These are phyloP conservation scores for Graphium colonna DNA, from an alignment of 2,888 invertebrate genomes.

Conservation along the genomic window DNA sequence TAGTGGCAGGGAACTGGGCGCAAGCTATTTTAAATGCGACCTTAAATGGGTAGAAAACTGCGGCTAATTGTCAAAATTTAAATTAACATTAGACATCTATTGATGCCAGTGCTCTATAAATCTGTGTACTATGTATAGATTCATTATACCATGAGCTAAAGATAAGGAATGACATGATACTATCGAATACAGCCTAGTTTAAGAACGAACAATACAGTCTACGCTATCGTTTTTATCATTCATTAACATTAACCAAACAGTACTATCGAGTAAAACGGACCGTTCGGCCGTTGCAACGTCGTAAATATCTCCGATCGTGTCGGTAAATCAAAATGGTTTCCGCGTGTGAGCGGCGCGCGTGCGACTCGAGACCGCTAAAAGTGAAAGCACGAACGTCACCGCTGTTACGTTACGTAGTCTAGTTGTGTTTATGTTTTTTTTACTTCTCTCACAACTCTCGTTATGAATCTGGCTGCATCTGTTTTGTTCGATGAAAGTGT, in stretches of 20 bases:
- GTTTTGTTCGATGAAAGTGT: constrained; percentile 4
- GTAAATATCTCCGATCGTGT: constrained; percentile 12
- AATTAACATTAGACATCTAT: too few species aligned
- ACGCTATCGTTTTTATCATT: too few species aligned
- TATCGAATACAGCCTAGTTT: too few species aligned
- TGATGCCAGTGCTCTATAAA: too few species aligned
- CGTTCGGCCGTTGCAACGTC: background rate
- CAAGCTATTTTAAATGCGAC: too few species aligned
- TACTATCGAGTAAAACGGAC: background rate
- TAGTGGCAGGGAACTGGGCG: too few species aligned
- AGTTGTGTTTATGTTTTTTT: constrained; percentile 39
- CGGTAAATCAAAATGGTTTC: constrained; percentile 21
- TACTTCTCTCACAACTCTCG: background rate
- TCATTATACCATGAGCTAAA: too few species aligned
- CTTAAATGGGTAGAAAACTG: too few species aligned
- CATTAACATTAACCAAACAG: constrained; percentile 2
- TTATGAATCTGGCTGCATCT: constrained; percentile 18
- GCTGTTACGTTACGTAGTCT: constrained; percentile 45
- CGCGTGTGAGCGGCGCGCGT: constrained; percentile 25
- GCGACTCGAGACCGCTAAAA: constrained; percentile 38
- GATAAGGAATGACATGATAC: too few species aligned
- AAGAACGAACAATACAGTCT: too few species aligned
- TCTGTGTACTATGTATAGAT: too few species aligned
- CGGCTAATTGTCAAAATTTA: too few species aligned
- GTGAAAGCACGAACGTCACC: constrained; percentile 51